Evolutionary conservation across 2,797 vertebrate genomes (phyloP).

Genomic region (Sebastes umbrosus): DNA sequence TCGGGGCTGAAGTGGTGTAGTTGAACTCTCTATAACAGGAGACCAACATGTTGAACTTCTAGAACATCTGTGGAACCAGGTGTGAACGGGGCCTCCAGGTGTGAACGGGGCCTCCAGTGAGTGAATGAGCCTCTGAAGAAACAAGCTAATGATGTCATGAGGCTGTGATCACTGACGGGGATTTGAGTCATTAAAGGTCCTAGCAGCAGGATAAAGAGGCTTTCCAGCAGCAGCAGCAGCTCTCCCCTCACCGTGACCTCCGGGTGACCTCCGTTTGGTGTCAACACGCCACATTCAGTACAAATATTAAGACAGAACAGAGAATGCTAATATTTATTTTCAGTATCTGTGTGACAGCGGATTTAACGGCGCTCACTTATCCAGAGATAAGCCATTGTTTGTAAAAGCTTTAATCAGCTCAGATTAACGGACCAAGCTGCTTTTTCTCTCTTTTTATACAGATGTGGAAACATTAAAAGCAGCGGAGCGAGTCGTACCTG

Average conservation of each 20-base stretch:
- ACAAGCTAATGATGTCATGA: not conserved
- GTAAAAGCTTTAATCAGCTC: slow-evolving; percentile 53
- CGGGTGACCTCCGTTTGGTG: slow-evolving; percentile 27
- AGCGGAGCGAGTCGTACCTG: slow-evolving; percentile 80
- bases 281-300: slow-evolving; percentile 6
- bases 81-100: no score
- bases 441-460: not conserved
- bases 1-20: no score
- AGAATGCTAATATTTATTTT: slow-evolving; percentile 59
- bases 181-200: slow-evolving; percentile 13
- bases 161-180: not conserved
- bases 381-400: slow-evolving; percentile 63
- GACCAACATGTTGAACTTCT: no score
- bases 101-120: not conserved
- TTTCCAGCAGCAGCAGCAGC: slow-evolving; percentile 15
- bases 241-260: not conserved
- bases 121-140: not conserved
- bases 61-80: no score
- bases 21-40: no score
- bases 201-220: slow-evolving; percentile 24
- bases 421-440: slow-evolving; percentile 28
- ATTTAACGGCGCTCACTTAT: slow-evolving; percentile 49
- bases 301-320: slow-evolving; percentile 42
- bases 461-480: not conserved
- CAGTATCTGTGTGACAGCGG: slow-evolving; percentile 30